Evolutionary conservation across 1,140 invertebrate species (phyloP).

Genomic region (Sinonovacula constricta): DNA sequence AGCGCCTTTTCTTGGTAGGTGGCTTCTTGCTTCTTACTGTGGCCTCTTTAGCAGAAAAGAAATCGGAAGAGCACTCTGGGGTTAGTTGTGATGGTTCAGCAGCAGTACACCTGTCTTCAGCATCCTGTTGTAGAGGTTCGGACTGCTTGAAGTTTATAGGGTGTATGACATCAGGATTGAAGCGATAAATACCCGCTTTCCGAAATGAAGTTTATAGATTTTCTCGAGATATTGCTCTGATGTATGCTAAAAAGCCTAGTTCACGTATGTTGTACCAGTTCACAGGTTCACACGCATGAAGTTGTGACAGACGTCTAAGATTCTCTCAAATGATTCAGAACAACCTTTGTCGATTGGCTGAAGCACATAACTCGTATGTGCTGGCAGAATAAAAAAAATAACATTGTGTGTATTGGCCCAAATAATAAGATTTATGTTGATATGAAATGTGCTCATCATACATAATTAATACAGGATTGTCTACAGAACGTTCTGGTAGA

Average conservation of each 20-base stretch:
- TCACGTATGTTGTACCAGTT: background rate
- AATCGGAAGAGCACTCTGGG: background rate
- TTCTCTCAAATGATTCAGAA: too few species aligned
- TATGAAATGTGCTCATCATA: too few species aligned
- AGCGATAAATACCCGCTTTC: conserved; percentile 44
- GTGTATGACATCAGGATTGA: conserved; percentile 13
- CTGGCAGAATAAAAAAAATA: too few species aligned
- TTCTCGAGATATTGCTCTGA: background rate
- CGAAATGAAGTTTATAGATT: conserved; percentile 34
- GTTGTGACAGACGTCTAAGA: too few species aligned
- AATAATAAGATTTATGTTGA: too few species aligned
- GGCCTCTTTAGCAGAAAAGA: background rate
- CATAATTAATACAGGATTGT: too few species aligned
- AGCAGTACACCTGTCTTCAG: background rate
- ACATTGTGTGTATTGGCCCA: too few species aligned
- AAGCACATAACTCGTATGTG: too few species aligned
- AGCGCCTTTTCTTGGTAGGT: conserved; percentile 12
- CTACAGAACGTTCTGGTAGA: too few species aligned
- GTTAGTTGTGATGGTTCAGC: background rate
- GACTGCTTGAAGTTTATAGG: conserved; percentile 23
- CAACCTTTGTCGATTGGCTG: too few species aligned
- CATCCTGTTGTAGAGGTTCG: conserved; percentile 13
- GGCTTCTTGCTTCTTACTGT: background rate
- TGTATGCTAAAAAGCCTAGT: background rate
- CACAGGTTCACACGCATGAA: too few species aligned